phyloP scores from a whole-genome alignment of 2,113 vertebrate species.

The Peucedramus taeniatus region DNA sequence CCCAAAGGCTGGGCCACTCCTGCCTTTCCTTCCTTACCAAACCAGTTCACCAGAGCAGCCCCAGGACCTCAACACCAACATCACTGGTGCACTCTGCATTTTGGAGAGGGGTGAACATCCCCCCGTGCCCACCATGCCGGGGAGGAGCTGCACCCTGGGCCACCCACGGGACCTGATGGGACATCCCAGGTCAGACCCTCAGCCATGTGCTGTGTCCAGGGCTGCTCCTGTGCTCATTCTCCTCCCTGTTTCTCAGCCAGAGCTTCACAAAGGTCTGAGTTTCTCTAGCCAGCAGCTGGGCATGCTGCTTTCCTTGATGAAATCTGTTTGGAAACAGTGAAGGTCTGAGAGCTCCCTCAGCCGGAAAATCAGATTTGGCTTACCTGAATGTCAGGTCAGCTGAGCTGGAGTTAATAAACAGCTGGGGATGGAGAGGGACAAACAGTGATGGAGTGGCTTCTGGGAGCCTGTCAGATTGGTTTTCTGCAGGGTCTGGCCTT shows the following conservation, averaged over 20 bases:
- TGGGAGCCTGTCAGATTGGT: background rate
- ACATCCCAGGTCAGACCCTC: background rate
- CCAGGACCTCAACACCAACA: background rate
- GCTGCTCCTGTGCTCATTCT: background rate
- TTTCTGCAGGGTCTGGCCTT: background rate
- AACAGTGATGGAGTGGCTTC: background rate
- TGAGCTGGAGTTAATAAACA: background rate
- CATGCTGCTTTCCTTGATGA: background rate
- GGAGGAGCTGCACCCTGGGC: background rate
- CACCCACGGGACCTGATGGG: accelerated
- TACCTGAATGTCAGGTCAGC: background rate
- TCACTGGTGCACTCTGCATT: background rate
- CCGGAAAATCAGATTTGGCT: background rate
- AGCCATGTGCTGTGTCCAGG: background rate
- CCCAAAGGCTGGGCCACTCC: background rate
- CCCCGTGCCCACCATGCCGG: accelerated
- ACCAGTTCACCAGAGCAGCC: background rate
- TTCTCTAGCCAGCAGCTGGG: background rate
- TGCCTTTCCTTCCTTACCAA: background rate
- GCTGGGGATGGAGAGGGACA: background rate
- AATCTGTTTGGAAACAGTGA: background rate
- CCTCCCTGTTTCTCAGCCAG: background rate
- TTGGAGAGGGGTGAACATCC: background rate
- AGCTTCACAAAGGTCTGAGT: background rate
- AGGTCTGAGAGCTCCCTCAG: background rate